These are phyloP conservation scores for Cotesia vestalis DNA, from an alignment of 1,140 invertebrate species.

Conservation along the genomic window DNA sequence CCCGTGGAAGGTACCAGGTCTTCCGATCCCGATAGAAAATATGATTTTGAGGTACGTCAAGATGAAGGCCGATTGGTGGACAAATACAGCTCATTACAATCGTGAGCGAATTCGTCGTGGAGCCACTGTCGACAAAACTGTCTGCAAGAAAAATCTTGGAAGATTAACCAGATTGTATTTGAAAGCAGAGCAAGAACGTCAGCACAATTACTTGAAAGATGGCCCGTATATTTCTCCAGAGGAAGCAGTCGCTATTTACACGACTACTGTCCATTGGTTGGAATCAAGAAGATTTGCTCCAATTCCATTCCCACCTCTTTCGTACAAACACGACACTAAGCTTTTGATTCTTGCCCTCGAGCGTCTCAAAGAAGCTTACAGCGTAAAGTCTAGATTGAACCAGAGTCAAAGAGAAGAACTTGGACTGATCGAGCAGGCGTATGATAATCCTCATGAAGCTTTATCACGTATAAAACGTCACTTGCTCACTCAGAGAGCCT, in stretches of 20 bases:
- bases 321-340: conserved; percentile 99
- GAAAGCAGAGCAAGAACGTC: conserved; percentile 98
- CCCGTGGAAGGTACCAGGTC: conserved; percentile 98
- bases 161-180: conserved; percentile 94
- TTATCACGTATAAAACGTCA: conserved; percentile 99
- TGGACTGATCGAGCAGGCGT: conserved; percentile 98
- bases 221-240: conserved; percentile 99
- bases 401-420: conserved; percentile 99
- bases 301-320: conserved; percentile 98
- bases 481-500: conserved; percentile 95
- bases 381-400: conserved; percentile 97
- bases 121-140: conserved; percentile 98
- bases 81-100: conserved; percentile 99
- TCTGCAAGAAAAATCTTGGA: conserved; percentile 99
- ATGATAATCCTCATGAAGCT: conserved; percentile 99
- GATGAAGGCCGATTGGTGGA: conserved; percentile 99
- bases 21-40: conserved; percentile 99
- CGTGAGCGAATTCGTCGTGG: conserved; percentile 93
- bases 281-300: conserved; percentile 98
- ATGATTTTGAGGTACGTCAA: conserved; percentile 99
- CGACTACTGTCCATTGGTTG: conserved; percentile 99
- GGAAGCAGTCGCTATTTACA: conserved; percentile 99
- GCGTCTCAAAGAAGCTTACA: conserved; percentile 98
- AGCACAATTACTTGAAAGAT: conserved; percentile 99
- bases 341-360: conserved; percentile 96